phyloP scores from a whole-genome alignment of 2,113 vertebrate genomes.

The Eublepharis macularius region DNA sequence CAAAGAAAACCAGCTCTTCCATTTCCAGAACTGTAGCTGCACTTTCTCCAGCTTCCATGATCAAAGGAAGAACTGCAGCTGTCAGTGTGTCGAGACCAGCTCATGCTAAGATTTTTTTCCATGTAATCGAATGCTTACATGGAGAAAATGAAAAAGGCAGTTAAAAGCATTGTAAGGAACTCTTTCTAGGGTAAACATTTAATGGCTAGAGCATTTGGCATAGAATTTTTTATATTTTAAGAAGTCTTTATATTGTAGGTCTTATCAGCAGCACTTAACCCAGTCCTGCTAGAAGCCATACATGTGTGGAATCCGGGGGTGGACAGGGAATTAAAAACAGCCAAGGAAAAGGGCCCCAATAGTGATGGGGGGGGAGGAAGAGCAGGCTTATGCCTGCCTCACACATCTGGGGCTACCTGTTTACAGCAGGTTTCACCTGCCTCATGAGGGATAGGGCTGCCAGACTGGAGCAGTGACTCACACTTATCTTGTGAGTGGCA shows the following conservation, averaged over 20 bases:
- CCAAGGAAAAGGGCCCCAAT: too few relatives aligned
- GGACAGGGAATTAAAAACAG: too few relatives aligned
- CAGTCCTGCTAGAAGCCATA: background rate
- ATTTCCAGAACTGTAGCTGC: background rate
- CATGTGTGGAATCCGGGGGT: background rate
- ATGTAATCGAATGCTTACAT: background rate
- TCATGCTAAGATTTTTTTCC: background rate
- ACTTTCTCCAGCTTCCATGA: background rate
- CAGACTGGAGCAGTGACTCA: too few relatives aligned
- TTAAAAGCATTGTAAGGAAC: background rate
- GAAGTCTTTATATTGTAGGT: background rate
- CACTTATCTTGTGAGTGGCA: too few relatives aligned
- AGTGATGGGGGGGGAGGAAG: too few relatives aligned
- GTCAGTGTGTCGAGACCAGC: background rate
- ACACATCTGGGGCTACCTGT: too few relatives aligned
- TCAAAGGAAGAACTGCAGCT: conserved; percentile 17
- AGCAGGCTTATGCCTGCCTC: too few relatives aligned
- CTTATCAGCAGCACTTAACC: background rate
- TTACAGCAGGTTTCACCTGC: too few relatives aligned
- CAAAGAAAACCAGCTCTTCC: background rate
- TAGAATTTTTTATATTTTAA: background rate
- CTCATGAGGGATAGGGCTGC: too few relatives aligned
- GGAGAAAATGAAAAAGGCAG: background rate
- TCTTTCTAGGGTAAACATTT: background rate
- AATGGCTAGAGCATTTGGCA: background rate